Conservation (phyloP, 2,888 invertebrate genomes). For the Hypolimnas misippus region DNA sequence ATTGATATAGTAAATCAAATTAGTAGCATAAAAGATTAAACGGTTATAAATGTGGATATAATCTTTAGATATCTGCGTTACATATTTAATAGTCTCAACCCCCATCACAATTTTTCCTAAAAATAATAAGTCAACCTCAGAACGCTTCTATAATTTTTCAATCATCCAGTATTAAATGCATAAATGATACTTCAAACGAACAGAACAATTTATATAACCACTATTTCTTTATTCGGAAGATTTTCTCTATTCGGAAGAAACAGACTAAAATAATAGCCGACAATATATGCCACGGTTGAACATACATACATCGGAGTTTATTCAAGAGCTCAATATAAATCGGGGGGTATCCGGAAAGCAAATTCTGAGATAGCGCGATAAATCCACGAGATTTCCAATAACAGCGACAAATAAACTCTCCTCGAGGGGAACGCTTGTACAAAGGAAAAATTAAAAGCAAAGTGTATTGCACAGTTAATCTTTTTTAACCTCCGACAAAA, state of each 20-base stretch:
- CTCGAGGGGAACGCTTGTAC: conserved; percentile 13
- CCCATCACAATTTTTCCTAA: no score
- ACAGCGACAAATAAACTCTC: conserved; percentile 38
- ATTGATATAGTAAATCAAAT: no score
- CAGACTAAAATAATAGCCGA: conserved; percentile 29
- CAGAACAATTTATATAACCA: background rate
- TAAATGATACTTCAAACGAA: no score
- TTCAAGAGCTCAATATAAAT: conserved; percentile 54
- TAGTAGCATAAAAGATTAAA: no score
- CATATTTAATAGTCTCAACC: no score
- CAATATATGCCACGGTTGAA: conserved; percentile 16
- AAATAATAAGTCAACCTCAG: no score
- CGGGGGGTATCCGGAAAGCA: conserved; percentile 54
- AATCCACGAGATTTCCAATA: conserved; percentile 50
- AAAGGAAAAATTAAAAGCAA: conserved; percentile 12
- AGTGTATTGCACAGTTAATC: background rate
- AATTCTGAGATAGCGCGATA: conserved; percentile 55
- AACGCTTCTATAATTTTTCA: no score
- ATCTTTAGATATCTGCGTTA: no score
- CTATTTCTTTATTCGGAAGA: no score
- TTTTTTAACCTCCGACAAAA: no score
- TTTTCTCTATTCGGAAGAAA: conserved; percentile 16
- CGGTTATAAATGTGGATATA: no score
- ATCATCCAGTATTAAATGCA: no score
- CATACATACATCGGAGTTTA: conserved; percentile 36